Evolutionary conservation across 2,888 invertebrate genomes (phyloP), one percentile per base, ranked within the genome.

Genomic region (Lycocerus yunnanus): DNA sequence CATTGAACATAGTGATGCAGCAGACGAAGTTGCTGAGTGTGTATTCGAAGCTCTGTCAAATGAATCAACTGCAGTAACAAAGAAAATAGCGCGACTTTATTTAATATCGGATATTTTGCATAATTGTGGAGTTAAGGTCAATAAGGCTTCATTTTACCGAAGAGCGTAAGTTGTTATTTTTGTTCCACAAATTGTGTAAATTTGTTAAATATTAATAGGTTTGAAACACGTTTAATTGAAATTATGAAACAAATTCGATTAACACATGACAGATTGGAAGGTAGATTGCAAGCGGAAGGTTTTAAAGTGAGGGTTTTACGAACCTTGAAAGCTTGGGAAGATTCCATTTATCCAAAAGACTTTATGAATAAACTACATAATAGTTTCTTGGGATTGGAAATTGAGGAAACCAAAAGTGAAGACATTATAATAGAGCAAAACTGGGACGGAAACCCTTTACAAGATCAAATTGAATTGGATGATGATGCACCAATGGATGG

Each of bases 1-100:
- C 87, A 94, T 99, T 77, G 98, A 99, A 86, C 98, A 99, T 88
- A 97, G 98, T 16, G 98, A 98, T 87, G 97, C 97, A 21, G 98
- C 98, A 2, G 96, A 95, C 84, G 99, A 99, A 89, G 94, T 99
- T 77, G 94, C 96, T 67, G 95, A 95, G 80, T 97, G 97, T 86
- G 92, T 99, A 73, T 90, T 93, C 1, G 98, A 98, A 87, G 92
- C 97, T 0, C 89, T 99, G 63, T 91, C 93, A 8, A 95, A 94
- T 81, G 86, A 89, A 8, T 88, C 91, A 82, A 98, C 98, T 0
- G 89, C 93, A 69, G 91, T 97, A 15, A 93, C 93, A 74, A 96
- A 95, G 86, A 97, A 98, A 89, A 92, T 97, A 79, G 97, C 97
- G 9, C 89, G 99, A 73, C 89, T 99, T 66, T 99, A 98, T 89